Evolutionary conservation across 2,888 invertebrate genomes (phyloP), one percentile per base, ranked within the genome.

Genomic region (Philonicus albiceps): DNA sequence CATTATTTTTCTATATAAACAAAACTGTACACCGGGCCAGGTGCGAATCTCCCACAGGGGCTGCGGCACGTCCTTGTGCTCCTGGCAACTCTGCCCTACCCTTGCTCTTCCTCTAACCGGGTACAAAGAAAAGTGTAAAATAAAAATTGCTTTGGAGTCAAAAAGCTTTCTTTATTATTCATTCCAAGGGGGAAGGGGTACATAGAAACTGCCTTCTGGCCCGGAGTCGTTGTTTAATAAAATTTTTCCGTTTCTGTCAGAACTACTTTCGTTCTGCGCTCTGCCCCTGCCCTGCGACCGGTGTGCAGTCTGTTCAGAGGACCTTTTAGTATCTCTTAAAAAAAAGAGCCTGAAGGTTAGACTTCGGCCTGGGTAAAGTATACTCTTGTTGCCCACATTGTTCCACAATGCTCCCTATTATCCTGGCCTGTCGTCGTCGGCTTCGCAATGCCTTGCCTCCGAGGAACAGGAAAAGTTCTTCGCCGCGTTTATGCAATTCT

Each of bases 131-230:
- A 37, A 34, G 76, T 40, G 76, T n/a, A 76, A 76, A 76, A 76
- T n/a, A 76, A 76, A 76, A 76, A 76, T 37, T 76, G 76, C 22
- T 40, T 22, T 11, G 30, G 34, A 76, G 76, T 76, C 76, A 76
- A 76, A 76, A 76, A 76, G 76, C 40, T 76, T 76, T 76, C 76
- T 76, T 76, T 76, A 34, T 34, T 76, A 76, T 76, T 76, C 37
- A 22, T 27, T 64, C 27, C 6, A n/a, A n/a, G 64, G 16, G 40
- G 16, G 40, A 55, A n/a, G 31, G 22, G 40, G 75, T 40, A 40
- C 13, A 74, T 11, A 43, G 64, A 8, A n/a, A 37, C 37, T 75
- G 75, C 75, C 75, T 75, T 75, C 75, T 75, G 75, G 75, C 75
- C 75, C 37, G n/a, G 22, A 76, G 43, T 76, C 40, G 76, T 40